Conservation (phyloP, 2,113 vertebrate species). For the Campylomormyrus tamandua region DNA sequence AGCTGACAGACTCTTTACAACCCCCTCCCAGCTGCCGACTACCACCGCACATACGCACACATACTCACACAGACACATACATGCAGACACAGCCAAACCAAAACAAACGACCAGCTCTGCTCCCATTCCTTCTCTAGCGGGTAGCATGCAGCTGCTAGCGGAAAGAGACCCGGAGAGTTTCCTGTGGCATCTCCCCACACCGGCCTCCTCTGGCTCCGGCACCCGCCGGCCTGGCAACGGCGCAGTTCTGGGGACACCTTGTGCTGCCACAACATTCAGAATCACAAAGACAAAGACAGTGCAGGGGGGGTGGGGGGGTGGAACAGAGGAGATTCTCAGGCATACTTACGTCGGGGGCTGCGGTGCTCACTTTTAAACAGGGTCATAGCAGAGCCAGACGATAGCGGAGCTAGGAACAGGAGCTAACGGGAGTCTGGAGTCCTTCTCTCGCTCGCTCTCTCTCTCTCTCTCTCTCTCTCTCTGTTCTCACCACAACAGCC, state of each 20-base stretch:
- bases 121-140: not conserved
- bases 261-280: constrained; percentile 8
- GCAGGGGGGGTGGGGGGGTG: not conserved
- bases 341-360: constrained; percentile 66
- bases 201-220: not conserved
- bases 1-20: not conserved
- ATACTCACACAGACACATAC: not conserved
- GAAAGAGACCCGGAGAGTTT: not conserved
- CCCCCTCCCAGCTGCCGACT: not conserved
- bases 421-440: constrained; percentile 23
- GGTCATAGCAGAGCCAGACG: constrained; percentile 59
- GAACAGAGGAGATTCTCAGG: not conserved
- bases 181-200: not conserved
- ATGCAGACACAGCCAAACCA: not conserved
- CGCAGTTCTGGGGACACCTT: not conserved
- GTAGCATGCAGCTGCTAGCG: not conserved
- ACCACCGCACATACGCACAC: not conserved
- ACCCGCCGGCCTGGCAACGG: not conserved
- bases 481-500: constrained; percentile 12
- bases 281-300: constrained; percentile 19
- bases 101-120: constrained; percentile 9
- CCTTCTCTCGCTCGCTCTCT: constrained; percentile 26
- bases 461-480: not conserved
- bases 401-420: constrained; percentile 24
- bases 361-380: constrained; percentile 54